Conservation (phyloP, 2,113 vertebrate species). For the Octodon degus region DNA sequence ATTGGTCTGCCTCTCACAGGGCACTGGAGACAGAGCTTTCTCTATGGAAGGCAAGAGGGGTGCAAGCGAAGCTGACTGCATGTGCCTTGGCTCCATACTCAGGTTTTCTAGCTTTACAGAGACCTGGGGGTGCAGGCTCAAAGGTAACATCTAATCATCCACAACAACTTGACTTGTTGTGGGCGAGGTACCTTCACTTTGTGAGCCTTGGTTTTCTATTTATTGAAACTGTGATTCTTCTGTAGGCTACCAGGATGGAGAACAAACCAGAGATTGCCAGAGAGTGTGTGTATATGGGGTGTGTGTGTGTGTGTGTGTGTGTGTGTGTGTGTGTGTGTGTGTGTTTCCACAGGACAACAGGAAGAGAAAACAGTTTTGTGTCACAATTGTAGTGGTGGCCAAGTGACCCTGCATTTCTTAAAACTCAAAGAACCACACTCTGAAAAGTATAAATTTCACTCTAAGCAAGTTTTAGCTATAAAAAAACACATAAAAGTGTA, state of each 20-base stretch:
- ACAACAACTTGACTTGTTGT: background rate
- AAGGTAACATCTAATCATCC: background rate
- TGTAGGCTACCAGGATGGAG: background rate
- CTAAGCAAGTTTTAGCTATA: background rate
- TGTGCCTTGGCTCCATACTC: constrained; percentile 8
- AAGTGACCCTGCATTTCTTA: background rate
- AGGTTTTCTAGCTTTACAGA: background rate
- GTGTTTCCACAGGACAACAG: background rate
- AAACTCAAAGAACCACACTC: background rate
- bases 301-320: too few relatives aligned
- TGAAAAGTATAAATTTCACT: background rate
- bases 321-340: background rate
- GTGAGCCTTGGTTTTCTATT: background rate
- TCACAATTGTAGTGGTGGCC: rapidly evolving
- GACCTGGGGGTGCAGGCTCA: constrained; percentile 47
- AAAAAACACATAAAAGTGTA: background rate
- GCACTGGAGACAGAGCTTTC: background rate
- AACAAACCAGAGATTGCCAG: background rate
- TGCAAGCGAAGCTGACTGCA: background rate
- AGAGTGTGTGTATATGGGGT: background rate
- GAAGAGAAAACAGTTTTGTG: background rate
- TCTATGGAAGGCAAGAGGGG: background rate
- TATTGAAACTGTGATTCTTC: background rate
- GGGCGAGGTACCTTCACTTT: background rate
- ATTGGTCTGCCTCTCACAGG: background rate